These are phyloP conservation scores for Carposina sasakii DNA, from an alignment of 1,140 invertebrate genomes.

Conservation along the genomic window DNA sequence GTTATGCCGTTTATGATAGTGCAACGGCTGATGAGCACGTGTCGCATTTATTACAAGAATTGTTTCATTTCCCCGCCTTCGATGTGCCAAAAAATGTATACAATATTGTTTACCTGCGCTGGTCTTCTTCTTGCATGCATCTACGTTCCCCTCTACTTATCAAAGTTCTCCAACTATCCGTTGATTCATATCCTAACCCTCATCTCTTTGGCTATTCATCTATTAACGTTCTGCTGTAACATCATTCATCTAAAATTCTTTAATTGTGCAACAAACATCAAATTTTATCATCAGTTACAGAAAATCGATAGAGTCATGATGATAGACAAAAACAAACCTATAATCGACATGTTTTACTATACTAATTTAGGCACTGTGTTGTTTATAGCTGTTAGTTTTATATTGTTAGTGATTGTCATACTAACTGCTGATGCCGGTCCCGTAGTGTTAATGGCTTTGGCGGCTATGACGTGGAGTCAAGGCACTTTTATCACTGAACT, in stretches of 20 bases:
- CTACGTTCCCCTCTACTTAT: not conserved
- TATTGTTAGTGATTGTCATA: not conserved
- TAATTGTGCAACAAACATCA: conserved; percentile 26
- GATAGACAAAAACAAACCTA: conserved; percentile 22
- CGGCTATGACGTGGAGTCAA: conserved; percentile 19
- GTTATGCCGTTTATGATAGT: conserved; percentile 24
- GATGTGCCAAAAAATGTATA: conserved; percentile 34
- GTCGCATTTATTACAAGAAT: conserved; percentile 34
- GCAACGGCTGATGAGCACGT: conserved; percentile 32
- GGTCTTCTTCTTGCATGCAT: not conserved
- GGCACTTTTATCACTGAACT: conserved; percentile 31
- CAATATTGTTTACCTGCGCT: conserved; percentile 17
- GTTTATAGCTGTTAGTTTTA: not conserved
- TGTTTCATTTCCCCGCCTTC: conserved; percentile 38
- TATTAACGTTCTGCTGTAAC: conserved; percentile 20
- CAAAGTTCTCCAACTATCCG: conserved; percentile 10
- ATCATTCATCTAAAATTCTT: conserved; percentile 38
- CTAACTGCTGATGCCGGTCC: not conserved
- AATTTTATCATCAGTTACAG: conserved; percentile 43
- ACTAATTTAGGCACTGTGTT: conserved; percentile 22
- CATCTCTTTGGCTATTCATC: conserved; percentile 13
- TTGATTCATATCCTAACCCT: no score
- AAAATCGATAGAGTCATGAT: conserved; percentile 40
- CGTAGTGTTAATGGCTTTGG: conserved; percentile 2
- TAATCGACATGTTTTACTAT: conserved; percentile 19